A percentile compares a stretch with the other conserved stretches of the same genome.
Conservation (phyloP, 92 coral and sea anemone genomes). For the Blastomussa wellsi region DNA sequence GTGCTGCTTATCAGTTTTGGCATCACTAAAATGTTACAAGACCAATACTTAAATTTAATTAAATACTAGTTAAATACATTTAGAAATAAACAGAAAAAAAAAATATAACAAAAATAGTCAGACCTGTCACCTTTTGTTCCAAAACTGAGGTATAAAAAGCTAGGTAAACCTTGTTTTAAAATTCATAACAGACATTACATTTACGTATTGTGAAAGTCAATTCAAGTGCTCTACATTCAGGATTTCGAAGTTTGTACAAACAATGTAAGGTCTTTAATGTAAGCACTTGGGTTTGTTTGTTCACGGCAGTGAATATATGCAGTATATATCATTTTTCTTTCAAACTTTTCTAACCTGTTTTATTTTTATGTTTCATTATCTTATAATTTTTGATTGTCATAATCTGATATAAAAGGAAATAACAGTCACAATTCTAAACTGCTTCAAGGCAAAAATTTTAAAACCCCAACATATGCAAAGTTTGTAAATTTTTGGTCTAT, state of each 20-base stretch:
- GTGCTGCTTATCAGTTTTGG: not conserved
- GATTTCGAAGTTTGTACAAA: not conserved
- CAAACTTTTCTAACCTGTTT: too few species aligned
- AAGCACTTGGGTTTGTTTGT: not conserved
- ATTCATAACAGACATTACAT: not conserved
- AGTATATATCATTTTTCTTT: too few species aligned
- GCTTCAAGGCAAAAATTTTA: too few species aligned
- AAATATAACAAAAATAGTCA: not conserved
- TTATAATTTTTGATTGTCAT: too few species aligned
- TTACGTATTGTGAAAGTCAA: not conserved
- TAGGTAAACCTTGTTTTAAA: too few species aligned
- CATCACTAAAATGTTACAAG: not conserved
- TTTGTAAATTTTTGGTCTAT: too few species aligned
- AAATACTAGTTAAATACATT: not conserved
- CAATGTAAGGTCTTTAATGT: not conserved
- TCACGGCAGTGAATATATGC: not conserved
- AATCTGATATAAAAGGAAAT: too few species aligned
- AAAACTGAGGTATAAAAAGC: not conserved
- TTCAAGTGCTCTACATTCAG: not conserved
- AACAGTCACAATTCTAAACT: too few species aligned
- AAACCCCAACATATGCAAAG: too few species aligned
- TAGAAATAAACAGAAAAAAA: conserved; percentile 1
- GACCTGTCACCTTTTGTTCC: not conserved
- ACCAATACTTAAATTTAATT: not conserved
- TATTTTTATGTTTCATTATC: too few species aligned